Conservation (phyloP, 2,888 invertebrate species). For the Lasioglossum vierecki region DNA sequence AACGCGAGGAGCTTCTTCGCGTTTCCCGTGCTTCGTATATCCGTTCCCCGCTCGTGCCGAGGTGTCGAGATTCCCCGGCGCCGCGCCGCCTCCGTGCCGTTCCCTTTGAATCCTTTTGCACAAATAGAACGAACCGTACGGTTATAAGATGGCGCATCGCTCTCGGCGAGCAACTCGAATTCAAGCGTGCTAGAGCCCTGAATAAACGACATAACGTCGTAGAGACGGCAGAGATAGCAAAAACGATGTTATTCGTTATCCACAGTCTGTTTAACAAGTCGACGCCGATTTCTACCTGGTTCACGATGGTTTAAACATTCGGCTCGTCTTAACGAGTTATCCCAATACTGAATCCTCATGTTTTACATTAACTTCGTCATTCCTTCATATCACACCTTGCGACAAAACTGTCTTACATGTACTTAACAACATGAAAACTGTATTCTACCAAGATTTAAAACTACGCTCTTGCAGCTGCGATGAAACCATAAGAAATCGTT, state of each 20-base stretch:
- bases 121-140: constrained; percentile 12
- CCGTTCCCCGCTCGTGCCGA: background rate
- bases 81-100: background rate
- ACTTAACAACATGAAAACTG: background rate
- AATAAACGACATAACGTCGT: constrained; percentile 1
- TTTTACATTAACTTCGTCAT: background rate
- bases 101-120: constrained; percentile 5
- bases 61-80: constrained; percentile 20
- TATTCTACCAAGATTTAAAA: too few species aligned
- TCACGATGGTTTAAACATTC: background rate
- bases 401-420: background rate
- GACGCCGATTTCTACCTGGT: background rate
- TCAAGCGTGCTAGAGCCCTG: background rate
- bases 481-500: too few species aligned
- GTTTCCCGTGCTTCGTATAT: constrained; percentile 23
- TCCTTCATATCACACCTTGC: background rate
- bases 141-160: constrained; percentile 10
- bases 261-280: background rate
- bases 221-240: background rate
- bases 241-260: background rate
- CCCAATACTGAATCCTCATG: background rate
- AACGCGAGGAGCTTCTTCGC: constrained; percentile 12
- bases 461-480: too few species aligned
- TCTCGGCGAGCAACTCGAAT: background rate
- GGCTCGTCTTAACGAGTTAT: background rate